Evolutionary conservation across 2,113 vertebrate genomes (phyloP).

Genomic region (Callipepla californica): DNA sequence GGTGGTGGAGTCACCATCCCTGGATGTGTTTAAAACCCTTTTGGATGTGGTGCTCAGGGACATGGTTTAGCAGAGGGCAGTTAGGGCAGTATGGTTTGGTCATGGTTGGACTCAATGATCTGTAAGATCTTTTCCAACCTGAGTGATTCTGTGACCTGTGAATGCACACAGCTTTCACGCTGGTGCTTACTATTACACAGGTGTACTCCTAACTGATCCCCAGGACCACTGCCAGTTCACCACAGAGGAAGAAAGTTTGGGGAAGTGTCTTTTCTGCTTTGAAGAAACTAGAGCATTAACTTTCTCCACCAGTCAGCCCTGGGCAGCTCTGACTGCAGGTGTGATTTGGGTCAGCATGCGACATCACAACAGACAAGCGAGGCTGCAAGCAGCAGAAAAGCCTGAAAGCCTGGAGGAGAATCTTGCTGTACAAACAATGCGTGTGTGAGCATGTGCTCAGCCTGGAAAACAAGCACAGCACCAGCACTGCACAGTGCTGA

Average conservation of each 20-base stretch:
- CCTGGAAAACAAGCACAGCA: neutral
- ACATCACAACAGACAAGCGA: neutral
- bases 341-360: no score
- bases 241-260: rapidly evolving
- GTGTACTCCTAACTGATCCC: no score
- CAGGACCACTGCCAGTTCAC: neutral
- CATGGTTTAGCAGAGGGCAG: no score
- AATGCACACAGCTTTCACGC: no score
- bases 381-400: neutral
- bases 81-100: no score
- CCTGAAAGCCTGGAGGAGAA: neutral
- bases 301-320: neutral
- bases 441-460: neutral
- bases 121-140: no score
- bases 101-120: no score
- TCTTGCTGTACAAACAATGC: no score
- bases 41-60: no score
- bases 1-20: no score
- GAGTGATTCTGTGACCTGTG: no score
- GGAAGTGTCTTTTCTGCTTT: neutral
- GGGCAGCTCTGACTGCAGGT: neutral
- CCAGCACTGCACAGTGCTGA: neutral
- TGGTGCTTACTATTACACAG: rapidly evolving
- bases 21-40: no score
- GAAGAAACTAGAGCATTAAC: neutral